Evolutionary conservation across 2,888 invertebrate genomes (phyloP).

Genomic region (Ormyrus pomaceus): DNA sequence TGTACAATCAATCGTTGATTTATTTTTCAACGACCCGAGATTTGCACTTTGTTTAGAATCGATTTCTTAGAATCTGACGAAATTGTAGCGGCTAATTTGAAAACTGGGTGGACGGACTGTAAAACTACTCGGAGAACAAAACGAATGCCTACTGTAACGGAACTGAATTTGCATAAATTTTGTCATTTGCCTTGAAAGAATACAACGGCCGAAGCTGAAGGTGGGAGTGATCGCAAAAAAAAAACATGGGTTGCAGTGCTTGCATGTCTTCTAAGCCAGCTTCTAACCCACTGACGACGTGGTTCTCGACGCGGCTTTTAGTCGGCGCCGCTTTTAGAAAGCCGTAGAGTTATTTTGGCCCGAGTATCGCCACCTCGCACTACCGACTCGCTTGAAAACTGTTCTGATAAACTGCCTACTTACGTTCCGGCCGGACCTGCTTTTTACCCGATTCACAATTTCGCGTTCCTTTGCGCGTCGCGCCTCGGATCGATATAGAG

Average conservation of each 20-base stretch:
- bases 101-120: too few species aligned
- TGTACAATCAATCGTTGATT: too few species aligned
- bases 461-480: not conserved
- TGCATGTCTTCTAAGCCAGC: constrained; percentile 2
- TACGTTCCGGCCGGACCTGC: constrained; percentile 8
- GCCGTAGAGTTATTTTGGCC: constrained; percentile 73
- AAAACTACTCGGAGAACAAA: too few species aligned
- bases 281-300: constrained; percentile 40
- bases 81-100: too few species aligned
- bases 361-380: constrained; percentile 67
- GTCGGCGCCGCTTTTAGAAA: constrained; percentile 72
- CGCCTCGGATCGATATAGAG: accelerated
- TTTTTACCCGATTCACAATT: not conserved
- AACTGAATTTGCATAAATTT: too few species aligned
- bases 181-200: too few species aligned
- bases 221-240: constrained; percentile 3
- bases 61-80: too few species aligned
- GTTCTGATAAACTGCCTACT: constrained; percentile 53
- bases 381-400: constrained; percentile 65
- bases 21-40: too few species aligned
- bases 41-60: too few species aligned
- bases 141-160: too few species aligned
- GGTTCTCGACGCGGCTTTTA: constrained; percentile 53
- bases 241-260: not conserved
- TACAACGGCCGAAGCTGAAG: not conserved